These are phyloP conservation scores for Sitophilus oryzae DNA, from an alignment of 1,140 invertebrate genomes.

Conservation along the genomic window DNA sequence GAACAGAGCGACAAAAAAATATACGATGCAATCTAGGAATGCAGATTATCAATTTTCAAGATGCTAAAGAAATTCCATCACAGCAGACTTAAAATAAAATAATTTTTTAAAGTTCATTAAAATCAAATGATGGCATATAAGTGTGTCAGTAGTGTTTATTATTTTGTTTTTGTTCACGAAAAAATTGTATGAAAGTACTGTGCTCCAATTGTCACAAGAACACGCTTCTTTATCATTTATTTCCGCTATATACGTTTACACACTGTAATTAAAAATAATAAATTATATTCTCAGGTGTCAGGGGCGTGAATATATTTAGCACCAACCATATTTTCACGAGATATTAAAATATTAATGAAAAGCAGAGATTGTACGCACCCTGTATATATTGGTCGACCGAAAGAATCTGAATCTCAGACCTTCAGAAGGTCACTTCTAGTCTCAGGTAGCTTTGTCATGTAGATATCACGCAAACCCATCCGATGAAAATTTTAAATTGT, in stretches of 20 bases:
- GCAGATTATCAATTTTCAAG: too few relatives aligned
- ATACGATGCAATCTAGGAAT: background rate
- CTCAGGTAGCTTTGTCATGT: too few relatives aligned
- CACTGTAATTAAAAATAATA: too few relatives aligned
- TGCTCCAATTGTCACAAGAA: background rate
- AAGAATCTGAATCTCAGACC: too few relatives aligned
- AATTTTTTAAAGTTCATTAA: background rate
- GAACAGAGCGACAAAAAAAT: background rate
- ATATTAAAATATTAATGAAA: too few relatives aligned
- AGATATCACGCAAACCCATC: conserved; percentile 5
- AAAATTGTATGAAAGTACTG: background rate
- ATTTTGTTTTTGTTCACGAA: background rate
- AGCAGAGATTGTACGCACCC: too few relatives aligned
- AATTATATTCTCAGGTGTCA: too few relatives aligned
- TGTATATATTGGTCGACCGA: too few relatives aligned
- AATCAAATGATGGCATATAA: background rate
- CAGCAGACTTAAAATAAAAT: too few relatives aligned
- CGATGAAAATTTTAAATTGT: background rate
- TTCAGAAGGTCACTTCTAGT: too few relatives aligned
- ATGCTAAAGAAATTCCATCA: background rate
- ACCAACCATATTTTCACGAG: too few relatives aligned
- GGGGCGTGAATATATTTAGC: too few relatives aligned
- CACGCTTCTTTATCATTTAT: background rate
- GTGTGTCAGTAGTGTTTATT: background rate
- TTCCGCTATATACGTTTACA: background rate